These are phyloP conservation scores for Trachythela sp. DNA, from an alignment of 64 coral and sea anemone species.

Conservation along the genomic window DNA sequence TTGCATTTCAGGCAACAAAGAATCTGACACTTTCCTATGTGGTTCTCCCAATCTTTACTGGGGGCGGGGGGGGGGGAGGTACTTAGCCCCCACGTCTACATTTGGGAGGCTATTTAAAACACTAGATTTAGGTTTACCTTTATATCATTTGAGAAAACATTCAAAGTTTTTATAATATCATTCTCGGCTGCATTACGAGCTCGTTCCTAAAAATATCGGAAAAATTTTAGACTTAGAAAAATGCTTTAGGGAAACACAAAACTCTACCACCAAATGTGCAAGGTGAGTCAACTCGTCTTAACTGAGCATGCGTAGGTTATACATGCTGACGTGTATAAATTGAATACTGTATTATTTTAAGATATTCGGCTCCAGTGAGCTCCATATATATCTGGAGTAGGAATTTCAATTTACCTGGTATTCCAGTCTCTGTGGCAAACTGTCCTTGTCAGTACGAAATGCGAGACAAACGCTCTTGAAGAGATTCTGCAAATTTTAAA, in stretches of 20 bases:
- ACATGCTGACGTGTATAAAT: too few species aligned
- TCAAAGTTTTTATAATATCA: not conserved
- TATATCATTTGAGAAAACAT: not conserved
- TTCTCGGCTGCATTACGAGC: not conserved
- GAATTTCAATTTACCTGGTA: not conserved
- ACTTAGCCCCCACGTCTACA: too few species aligned
- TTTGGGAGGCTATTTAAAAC: not conserved
- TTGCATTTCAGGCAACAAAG: too few species aligned
- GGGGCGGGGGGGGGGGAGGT: too few species aligned
- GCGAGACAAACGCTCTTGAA: not conserved
- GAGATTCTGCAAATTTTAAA: not conserved
- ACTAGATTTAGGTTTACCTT: not conserved
- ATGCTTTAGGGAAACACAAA: not conserved
- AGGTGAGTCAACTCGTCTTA: too few species aligned
- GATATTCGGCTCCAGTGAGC: too few species aligned
- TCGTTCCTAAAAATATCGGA: not conserved
- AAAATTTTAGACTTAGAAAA: not conserved
- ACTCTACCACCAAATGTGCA: too few species aligned
- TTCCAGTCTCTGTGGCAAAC: slow-evolving; percentile 5
- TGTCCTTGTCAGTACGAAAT: slow-evolving; percentile 22
- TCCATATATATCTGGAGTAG: too few species aligned
- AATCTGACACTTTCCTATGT: too few species aligned
- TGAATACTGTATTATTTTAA: too few species aligned
- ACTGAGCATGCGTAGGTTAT: too few species aligned
- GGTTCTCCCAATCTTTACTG: too few species aligned